Base-by-base conservation (phyloP, 2,888 invertebrate genomes). In the Dicroscelio sp. region DNA sequence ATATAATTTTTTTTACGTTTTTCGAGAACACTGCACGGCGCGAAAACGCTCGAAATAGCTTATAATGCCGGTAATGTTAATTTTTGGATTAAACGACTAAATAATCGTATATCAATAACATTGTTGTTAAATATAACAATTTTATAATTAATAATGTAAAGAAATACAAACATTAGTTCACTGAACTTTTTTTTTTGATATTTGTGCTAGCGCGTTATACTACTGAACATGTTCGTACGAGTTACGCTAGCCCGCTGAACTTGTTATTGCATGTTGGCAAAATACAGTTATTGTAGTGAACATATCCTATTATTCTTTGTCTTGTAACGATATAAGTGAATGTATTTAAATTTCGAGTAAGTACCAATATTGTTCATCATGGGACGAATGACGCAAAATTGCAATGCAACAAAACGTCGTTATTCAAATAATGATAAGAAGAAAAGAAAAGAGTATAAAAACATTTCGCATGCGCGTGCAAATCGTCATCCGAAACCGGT, bases 1-100 rank as follows among this genome's bases (percentile, higher is more conserved):
- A n/a, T n/a, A n/a, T n/a, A n/a, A n/a, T 58, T 58, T 58, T 58
- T 58, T 58, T 58, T 23, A 58, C 58, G 58, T 58, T 58, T 58
- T 58, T 58, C 20, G 58, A 58, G 5, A 58, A 58, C 58, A 58
- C 58, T 58, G 25, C 58, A 58, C 58, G 25, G 58, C 58, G n/a
- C 58, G 25, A 58, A 58, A 58, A 58, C 23, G n/a, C 5, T 58
- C 58, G 58, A 58, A 4, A 14, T 58, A 58, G 23, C 58, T 58
- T 23, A 58, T 6, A 48, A 20, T 48, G 20, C 48, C 48, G 6
- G 48, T 48, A 6, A 48, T 48, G 48, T 48, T 48, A 48, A 2
- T 2, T 48, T 48, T 48, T 20, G 48, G 48, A 17, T 2, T 20
- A 48, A 48, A 4, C 2, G 48, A 4, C 48, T 20, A 48, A 14